Evolutionary conservation across 2,888 invertebrate species (phyloP), one percentile per base, ranked within the genome.

Genomic region (Hirtodrosophila duncani): DNA sequence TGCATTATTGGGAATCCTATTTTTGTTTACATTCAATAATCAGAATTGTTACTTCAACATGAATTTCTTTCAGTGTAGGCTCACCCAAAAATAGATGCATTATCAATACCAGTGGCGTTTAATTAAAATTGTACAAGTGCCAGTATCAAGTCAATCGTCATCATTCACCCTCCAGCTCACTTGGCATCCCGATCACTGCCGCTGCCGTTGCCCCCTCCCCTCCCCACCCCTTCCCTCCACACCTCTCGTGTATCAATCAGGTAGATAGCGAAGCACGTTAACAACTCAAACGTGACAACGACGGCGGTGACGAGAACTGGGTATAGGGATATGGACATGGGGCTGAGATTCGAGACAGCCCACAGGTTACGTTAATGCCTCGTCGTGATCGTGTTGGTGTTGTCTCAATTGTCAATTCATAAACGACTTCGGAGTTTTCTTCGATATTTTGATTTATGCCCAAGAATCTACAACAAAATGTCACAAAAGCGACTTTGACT

Each of bases 241-340:
- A 9, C 11, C 18, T 27, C 38, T 33, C 58, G 30, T 16, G 10
- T 30, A 50, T 33, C 11, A 24, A 37, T 51, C 60, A 39, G n/a
- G n/a, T n/a, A n/a, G n/a, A n/a, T n/a, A n/a, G 38, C 63, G 61
- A 75, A 75, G 81, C 78, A 79, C 82, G 70, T 84, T 85, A 85
- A 85, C 82, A 84, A 81, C 75, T 56, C 63, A 75, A 84, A 85
- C 86, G 86, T 85, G 86, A 84, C 84, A 75, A 59, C 69, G 64
- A 23, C 13, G 23, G 23, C 36, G 21, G 10, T 7, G 31, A 3
- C 6, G 24, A 7, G 36, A n/a, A n/a, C n/a, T n/a, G n/a, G n/a
- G n/a, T n/a, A n/a, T n/a, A n/a, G n/a, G n/a, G n/a, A n/a, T n/a
- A n/a, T n/a, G n/a, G n/a, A n/a, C n/a, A n/a, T n/a, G 6, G 14